Percentiles rank a stretch among this genome's conserved stretches.
Evolutionary conservation across 2,888 invertebrate species (phyloP).

Genomic region (Mythimna loreyi): DNA sequence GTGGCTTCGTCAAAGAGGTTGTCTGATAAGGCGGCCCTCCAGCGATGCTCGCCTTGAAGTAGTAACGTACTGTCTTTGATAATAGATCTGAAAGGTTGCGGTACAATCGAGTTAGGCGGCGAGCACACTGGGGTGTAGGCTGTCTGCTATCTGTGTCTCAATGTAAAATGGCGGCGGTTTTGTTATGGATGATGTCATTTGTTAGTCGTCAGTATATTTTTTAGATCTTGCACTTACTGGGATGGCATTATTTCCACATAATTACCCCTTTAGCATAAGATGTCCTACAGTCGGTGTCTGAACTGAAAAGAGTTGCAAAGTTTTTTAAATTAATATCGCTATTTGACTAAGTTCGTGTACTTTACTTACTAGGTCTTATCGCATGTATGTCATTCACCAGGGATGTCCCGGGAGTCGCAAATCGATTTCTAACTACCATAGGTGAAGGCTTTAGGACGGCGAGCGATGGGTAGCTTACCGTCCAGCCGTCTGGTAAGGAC

Average conservation of each 20-base stretch:
- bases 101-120: constrained; percentile 60
- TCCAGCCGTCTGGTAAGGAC: too few species aligned
- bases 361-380: too few species aligned
- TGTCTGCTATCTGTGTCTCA: constrained; percentile 18
- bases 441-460: too few species aligned
- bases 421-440: too few species aligned
- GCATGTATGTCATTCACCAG: too few species aligned
- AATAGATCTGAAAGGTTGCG: constrained; percentile 72
- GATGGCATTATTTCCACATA: too few species aligned
- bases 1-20: constrained; percentile 63
- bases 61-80: constrained; percentile 74
- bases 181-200: constrained; percentile 17
- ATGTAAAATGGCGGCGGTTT: constrained; percentile 28
- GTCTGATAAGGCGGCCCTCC: constrained; percentile 72
- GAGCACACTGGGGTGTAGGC: constrained; percentile 45
- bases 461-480: too few species aligned
- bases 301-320: not conserved
- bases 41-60: constrained; percentile 71
- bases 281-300: not conserved
- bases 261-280: too few species aligned
- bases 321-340: not conserved
- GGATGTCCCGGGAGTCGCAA: too few species aligned
- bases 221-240: not conserved
- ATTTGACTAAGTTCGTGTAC: too few species aligned
- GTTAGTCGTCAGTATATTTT: constrained; percentile 8